Conservation (phyloP, 2,888 invertebrate genomes). For the Heliconius erato region DNA sequence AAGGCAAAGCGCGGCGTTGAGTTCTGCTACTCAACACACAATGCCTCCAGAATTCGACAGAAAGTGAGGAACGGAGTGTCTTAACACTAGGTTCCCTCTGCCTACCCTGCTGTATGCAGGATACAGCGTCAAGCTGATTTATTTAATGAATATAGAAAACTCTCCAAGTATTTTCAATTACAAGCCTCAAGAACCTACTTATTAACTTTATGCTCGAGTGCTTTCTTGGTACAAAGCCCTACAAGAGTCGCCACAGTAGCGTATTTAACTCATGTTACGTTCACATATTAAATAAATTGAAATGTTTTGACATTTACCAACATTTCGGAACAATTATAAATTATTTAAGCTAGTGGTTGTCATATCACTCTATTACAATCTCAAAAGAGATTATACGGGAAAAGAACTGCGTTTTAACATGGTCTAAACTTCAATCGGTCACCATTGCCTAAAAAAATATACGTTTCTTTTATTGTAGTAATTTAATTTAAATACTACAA, state of each 20-base stretch:
- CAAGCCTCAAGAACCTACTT: not conserved
- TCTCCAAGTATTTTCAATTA: not conserved
- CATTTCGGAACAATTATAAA: not conserved
- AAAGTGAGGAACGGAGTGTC: too few species aligned
- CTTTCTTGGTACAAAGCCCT: conserved; percentile 22
- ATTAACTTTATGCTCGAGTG: not conserved
- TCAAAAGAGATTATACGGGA: not conserved
- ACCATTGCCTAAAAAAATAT: too few species aligned
- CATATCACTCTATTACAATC: not conserved
- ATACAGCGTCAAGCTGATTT: too few species aligned
- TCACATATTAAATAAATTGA: not conserved
- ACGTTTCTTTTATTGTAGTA: too few species aligned
- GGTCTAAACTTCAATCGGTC: too few species aligned
- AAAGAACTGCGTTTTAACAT: too few species aligned
- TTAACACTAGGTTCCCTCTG: too few species aligned
- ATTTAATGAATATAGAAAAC: not conserved
- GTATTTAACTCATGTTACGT: conserved; percentile 2
- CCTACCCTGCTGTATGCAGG: too few species aligned
- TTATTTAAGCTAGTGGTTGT: not conserved
- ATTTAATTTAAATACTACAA: too few species aligned
- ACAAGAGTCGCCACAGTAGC: conserved; percentile 13
- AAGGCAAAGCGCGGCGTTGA: too few species aligned
- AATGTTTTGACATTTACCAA: conserved; percentile 5
- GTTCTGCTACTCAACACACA: too few species aligned
- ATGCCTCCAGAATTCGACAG: too few species aligned